Evolutionary conservation across 2,888 invertebrate genomes (phyloP), one percentile per base, ranked within the genome.

Genomic region (Gastrophysa polygoni): DNA sequence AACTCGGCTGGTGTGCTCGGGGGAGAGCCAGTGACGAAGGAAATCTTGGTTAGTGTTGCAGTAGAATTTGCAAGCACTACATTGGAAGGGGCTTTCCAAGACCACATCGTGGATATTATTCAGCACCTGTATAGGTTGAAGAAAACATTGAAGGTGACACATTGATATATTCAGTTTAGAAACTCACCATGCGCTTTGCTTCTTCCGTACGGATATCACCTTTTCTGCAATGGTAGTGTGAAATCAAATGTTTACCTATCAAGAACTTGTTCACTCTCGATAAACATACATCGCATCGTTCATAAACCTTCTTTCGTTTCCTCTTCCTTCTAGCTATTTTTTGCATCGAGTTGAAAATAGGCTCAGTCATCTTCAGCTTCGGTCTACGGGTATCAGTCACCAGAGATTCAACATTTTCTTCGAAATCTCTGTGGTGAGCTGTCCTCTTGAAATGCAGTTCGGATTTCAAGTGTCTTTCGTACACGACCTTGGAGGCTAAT

Each of bases 221-320:
- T 75, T 91, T 90, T 63, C 91, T 86, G 73, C 90, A 91, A 80
- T 95, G 95, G 78, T 90, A 93, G 77, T 91, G 91, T 0, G 93
- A 93, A 71, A 95, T 90, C 63, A 96, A 84, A 82, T 93, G 93
- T 77, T 93, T 93, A 38, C 93, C 93, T 83, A 93, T 89, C 67
- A 90, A 81, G 72, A 88, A 85, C 5, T 85, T 84, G 61, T 86
- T 85, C 44, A 93, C 89, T 66, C 88, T 86, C 28, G 89, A 87
- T 60, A 87, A 87, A 74, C 93, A 93, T 48, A 90, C 89, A 54
- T 87, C 86, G 77, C 93, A 93, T 69, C 86, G 85, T 0, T 89
- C 82, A 59, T 86, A 86, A 61, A 84, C 83, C 55, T 86, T 84
- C 54, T 84, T 86, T 8, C 91, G 83, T 63, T 74, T 72, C 56